phyloP scores from a whole-genome alignment of 2,888 invertebrate species.

The Lysandra coridon region DNA sequence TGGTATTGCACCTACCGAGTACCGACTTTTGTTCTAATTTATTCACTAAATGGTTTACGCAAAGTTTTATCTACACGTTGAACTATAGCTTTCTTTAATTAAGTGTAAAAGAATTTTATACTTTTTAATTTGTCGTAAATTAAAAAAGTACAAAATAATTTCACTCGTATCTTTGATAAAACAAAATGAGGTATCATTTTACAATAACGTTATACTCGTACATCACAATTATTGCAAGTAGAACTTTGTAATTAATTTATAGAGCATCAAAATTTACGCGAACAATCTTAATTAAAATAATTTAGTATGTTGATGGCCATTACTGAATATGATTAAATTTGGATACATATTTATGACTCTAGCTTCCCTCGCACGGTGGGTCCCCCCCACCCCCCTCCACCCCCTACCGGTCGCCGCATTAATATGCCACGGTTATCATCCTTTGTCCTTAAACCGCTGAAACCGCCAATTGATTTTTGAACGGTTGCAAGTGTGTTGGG shows the following conservation, averaged over 20 bases:
- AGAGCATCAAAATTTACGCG: constrained; percentile 29
- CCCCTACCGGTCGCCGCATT: constrained; percentile 28
- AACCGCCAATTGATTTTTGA: constrained; percentile 29
- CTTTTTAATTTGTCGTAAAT: no score
- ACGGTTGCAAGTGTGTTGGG: neutral
- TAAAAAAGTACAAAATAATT: neutral
- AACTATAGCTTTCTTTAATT: no score
- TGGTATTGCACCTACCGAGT: neutral
- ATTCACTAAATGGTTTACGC: no score
- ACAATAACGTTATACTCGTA: neutral
- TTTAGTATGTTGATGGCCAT: constrained; percentile 29
- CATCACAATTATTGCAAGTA: constrained; percentile 4
- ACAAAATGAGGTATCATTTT: neutral
- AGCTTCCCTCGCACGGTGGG: constrained; percentile 29
- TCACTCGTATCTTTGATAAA: neutral
- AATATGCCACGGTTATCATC: constrained; percentile 23
- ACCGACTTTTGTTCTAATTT: neutral
- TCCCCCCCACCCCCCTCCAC: neutral
- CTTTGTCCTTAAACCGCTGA: constrained; percentile 27
- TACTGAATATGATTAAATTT: constrained; percentile 33
- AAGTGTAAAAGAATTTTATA: no score
- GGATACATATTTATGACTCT: constrained; percentile 29
- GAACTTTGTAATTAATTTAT: constrained; percentile 11
- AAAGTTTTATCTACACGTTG: no score
- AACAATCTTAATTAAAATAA: constrained; percentile 32